A percentile compares a stretch with the other conserved stretches of the same genome.
phyloP scores from a whole-genome alignment of 2,888 invertebrate genomes.

The Acleris sparsana region DNA sequence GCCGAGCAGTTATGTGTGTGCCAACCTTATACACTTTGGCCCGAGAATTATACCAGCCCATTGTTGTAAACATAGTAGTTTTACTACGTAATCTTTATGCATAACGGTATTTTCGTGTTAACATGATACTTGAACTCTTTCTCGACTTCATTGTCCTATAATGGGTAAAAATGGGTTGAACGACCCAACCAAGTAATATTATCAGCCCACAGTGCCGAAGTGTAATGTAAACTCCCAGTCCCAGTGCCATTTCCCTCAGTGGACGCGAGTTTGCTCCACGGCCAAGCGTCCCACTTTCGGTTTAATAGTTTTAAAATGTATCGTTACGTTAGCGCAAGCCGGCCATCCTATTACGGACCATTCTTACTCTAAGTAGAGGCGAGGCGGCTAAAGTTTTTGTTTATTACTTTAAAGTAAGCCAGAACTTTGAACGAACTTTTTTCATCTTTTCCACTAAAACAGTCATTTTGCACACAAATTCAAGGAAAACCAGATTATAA shows the following conservation, averaged over 20 bases:
- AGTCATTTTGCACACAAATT: too few relatives aligned
- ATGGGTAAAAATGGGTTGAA: slow-evolving; percentile 1
- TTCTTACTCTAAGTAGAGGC: background rate
- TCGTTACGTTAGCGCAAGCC: background rate
- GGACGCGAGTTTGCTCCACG: slow-evolving; percentile 3
- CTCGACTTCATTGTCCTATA: background rate
- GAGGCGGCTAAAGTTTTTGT: background rate
- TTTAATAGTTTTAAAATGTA: slow-evolving; percentile 16
- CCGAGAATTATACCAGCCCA: too few relatives aligned
- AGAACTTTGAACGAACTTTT: too few relatives aligned
- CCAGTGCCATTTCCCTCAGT: background rate
- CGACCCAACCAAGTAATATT: background rate
- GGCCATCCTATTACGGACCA: background rate
- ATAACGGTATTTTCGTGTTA: too few relatives aligned
- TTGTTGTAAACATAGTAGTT: too few relatives aligned
- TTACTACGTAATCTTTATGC: too few relatives aligned
- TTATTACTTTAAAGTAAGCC: too few relatives aligned
- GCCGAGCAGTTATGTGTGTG: too few relatives aligned
- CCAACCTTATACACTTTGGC: too few relatives aligned
- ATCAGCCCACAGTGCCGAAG: background rate
- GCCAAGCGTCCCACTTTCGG: slow-evolving; percentile 1
- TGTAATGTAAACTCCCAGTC: background rate
- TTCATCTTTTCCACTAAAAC: too few relatives aligned
- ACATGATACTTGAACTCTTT: background rate
- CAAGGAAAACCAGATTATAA: too few relatives aligned